Evolutionary conservation across 2,888 invertebrate genomes (phyloP).

Genomic region (Cinara cedri): DNA sequence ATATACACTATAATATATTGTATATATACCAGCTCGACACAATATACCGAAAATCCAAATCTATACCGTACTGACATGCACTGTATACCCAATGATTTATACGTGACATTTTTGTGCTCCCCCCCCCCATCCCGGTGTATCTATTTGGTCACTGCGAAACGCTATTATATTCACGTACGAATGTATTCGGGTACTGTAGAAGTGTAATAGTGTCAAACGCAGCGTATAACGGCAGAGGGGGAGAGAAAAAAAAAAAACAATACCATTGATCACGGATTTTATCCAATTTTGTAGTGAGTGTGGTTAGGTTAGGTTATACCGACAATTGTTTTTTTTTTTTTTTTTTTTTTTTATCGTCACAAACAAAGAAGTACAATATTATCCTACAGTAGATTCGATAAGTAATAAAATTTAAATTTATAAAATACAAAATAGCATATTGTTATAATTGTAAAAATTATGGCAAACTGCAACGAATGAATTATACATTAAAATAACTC

Average conservation of each 20-base stretch:
- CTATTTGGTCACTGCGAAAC: neutral
- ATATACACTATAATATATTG: too few species aligned
- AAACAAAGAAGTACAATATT: too few species aligned
- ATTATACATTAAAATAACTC: too few species aligned
- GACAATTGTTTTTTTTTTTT: too few species aligned
- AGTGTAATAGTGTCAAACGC: slow-evolving; percentile 13
- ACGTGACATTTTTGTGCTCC: slow-evolving; percentile 17
- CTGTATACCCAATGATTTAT: neutral
- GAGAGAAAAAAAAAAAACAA: neutral
- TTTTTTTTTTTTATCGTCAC: too few species aligned
- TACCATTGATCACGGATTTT: neutral
- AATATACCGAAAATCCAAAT: slow-evolving; percentile 6
- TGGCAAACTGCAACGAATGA: too few species aligned
- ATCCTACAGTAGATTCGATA: too few species aligned
- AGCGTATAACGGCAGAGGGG: neutral
- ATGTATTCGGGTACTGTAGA: neutral
- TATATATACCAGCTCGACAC: neutral
- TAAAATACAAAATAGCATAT: too few species aligned
- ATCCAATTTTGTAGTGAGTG: neutral
- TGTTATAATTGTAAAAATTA: too few species aligned
- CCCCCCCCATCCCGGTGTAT: neutral
- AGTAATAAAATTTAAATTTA: too few species aligned
- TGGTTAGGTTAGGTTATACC: neutral
- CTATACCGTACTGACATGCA: neutral
- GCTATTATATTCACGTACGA: neutral